phyloP scores from a whole-genome alignment of 1,140 invertebrate genomes.

The Drosophila saltans region DNA sequence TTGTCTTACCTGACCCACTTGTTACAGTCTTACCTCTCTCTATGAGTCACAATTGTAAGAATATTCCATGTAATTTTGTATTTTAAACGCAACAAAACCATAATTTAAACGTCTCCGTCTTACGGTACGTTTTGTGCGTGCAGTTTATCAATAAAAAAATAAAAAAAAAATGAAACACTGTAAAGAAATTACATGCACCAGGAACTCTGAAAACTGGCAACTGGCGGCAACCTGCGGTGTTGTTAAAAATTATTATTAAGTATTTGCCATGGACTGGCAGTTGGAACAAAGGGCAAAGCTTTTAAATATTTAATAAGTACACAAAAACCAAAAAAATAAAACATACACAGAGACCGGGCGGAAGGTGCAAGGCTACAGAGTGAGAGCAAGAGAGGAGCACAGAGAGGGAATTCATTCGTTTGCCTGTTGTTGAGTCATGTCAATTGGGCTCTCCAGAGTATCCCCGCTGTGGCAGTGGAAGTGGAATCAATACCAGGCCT shows the following conservation, averaged over 20 bases:
- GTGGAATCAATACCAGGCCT: conserved; percentile 70
- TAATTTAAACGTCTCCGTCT: conserved; percentile 61
- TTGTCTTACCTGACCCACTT: conserved; percentile 78
- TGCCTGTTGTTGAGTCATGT: conserved; percentile 77
- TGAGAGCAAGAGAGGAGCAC: background rate
- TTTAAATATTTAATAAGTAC: conserved; percentile 81
- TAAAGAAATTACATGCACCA: conserved; percentile 43
- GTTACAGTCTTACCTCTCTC: conserved; percentile 19
- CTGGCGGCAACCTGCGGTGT: conserved; percentile 53
- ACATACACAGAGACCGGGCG: background rate
- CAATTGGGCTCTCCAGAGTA: conserved; percentile 70
- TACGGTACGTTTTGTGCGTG: conserved; percentile 48
- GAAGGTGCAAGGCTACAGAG: too few relatives aligned
- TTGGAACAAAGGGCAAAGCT: conserved; percentile 76
- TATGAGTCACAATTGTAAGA: conserved; percentile 51
- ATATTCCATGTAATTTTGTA: conserved; percentile 64
- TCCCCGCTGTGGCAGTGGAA: conserved; percentile 65
- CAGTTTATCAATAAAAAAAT: conserved; percentile 65
- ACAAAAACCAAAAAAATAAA: conserved; percentile 47
- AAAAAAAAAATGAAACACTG: conserved; percentile 40
- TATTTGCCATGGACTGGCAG: conserved; percentile 65
- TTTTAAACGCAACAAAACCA: conserved; percentile 72
- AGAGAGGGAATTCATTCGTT: conserved; percentile 14
- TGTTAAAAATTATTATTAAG: conserved; percentile 77
- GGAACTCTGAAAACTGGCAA: conserved; percentile 1